These are phyloP conservation scores for Watsonalla cultraria DNA, from an alignment of 2,888 invertebrate species.

Conservation along the genomic window DNA sequence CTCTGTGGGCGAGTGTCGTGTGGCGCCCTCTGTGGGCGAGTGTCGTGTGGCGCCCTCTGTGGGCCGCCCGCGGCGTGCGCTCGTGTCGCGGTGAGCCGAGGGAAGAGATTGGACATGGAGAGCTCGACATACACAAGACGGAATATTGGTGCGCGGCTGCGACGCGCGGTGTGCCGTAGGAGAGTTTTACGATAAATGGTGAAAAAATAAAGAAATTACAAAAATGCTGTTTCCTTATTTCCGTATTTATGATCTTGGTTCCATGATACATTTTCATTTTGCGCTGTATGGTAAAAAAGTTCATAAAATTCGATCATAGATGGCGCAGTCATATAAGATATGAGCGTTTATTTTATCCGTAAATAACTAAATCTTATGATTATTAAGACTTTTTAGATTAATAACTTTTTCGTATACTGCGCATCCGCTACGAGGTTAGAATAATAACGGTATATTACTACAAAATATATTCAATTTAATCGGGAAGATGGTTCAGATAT, in stretches of 20 bases:
- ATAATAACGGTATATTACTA: too few species aligned
- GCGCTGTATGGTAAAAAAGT: too few species aligned
- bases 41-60: slow-evolving; percentile 6
- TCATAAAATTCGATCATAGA: neutral
- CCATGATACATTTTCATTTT: too few species aligned
- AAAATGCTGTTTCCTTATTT: slow-evolving; percentile 37
- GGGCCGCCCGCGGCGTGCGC: neutral
- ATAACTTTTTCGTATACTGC: too few species aligned
- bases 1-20: slow-evolving; percentile 18
- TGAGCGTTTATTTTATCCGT: neutral
- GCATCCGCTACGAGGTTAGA: too few species aligned
- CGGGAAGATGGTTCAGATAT: too few species aligned
- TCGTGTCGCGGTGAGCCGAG: slow-evolving; percentile 12
- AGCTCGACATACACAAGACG: slow-evolving; percentile 73
- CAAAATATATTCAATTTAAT: too few species aligned
- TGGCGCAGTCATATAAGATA: neutral
- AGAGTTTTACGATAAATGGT: slow-evolving; percentile 79
- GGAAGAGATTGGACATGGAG: slow-evolving; percentile 15
- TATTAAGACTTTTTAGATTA: too few species aligned
- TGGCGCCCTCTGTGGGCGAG: slow-evolving; percentile 12
- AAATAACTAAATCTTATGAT: too few species aligned
- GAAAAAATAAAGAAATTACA: slow-evolving; percentile 77
- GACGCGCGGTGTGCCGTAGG: slow-evolving; percentile 75
- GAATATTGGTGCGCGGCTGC: slow-evolving; percentile 72
- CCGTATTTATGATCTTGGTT: neutral